Base-by-base conservation (phyloP, 1,140 invertebrate genomes). In the Colletes gigas region DNA sequence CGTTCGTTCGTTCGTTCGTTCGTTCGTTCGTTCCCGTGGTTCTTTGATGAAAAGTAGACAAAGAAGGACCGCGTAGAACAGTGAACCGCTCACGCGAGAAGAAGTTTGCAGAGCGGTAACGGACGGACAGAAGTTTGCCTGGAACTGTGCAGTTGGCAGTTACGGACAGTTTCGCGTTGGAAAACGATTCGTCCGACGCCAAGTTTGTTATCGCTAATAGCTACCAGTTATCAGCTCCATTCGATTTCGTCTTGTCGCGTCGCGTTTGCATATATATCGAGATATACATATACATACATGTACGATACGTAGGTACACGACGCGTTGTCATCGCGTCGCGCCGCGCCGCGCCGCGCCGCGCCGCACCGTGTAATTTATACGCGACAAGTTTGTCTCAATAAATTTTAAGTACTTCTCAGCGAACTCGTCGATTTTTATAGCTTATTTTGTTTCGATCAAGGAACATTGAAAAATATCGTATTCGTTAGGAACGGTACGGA, bases 191-290 rank as follows among this genome's bases (percentile, higher is more conserved):
- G 75, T 80, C 78, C 71, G 52, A 66, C 57, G 54, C 75, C 47
- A 86, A 88, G 84, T 89, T 50, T 88, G 87, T 89, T 89, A 86
- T 89, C 88, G 76, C 60, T 89, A 89, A 88, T 88, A 70, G 84
- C 84, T 70, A 83, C 52, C 77, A 88, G 86, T 88, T 88, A 89
- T 88, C 87, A 84, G 74, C 57, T 70, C 15, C 39, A 76, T 87
- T 89, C 81, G 85, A 83, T 89, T 85, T 83, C 81, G 78, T 78
- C 54, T 79, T 71, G n/a, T 9, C 70, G 12, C 62, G 21, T 52
- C 55, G 47, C 55, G 59, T 50, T 52, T 44, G n/a, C 39, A 30
- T 41, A 14, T 69, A 30, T 30, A 30, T 30, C 30, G 30, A 2
- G 30, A 2, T 30, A 30, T 30, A 30, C 2, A 30, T 30, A 30